Evolutionary conservation across 2,888 invertebrate species (phyloP), one percentile per base, ranked within the genome.

Genomic region (Dynastes tityus): DNA sequence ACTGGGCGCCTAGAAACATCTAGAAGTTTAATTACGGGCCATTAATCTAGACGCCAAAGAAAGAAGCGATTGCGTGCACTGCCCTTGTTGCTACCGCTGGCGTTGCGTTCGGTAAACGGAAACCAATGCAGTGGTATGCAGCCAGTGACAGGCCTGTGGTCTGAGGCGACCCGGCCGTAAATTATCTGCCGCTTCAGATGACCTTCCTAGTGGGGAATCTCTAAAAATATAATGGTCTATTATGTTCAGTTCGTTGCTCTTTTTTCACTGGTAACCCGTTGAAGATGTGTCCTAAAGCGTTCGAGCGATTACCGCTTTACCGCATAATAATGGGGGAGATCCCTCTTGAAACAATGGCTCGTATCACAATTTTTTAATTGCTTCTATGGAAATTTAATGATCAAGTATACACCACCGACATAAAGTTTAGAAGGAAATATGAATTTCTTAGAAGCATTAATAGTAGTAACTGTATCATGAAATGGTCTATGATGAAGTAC

Each of bases 161-260:
- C 63, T 63, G 29, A 29, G n/a, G 29, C 63, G 27, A 63, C 4
- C 13, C 63, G 27, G 9, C 32, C 63, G 63, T 63, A 29, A 63
- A 63, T 63, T 37, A 32, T 58, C 55, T 58, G n/a, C 22, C 63
- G 27, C 32, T 63, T 32, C 29, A 16, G 27, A 29, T 13, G 32
- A 27, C 63, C 29, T 63, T 29, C 32, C 63, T 32, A 32, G 29
- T 8, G 29, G 13, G 27, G 63, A 32, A 29, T 63, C 63, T 63
- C 63, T 63, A 63, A 63, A 63, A 63, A 63, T 63, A 63, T 63
- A 63, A n/a, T 63, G 63, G 63, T n/a, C 63, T 63, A 63, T 63
- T 63, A 63, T 63, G 29, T 63, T 11, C 63, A 11, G 63, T 63
- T 63, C 63, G 63, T 63, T 63, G 63, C 27, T 63, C 63, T 63